Evolutionary conservation across 2,797 vertebrate genomes (phyloP).

Genomic region (Myioborus miniatus): DNA sequence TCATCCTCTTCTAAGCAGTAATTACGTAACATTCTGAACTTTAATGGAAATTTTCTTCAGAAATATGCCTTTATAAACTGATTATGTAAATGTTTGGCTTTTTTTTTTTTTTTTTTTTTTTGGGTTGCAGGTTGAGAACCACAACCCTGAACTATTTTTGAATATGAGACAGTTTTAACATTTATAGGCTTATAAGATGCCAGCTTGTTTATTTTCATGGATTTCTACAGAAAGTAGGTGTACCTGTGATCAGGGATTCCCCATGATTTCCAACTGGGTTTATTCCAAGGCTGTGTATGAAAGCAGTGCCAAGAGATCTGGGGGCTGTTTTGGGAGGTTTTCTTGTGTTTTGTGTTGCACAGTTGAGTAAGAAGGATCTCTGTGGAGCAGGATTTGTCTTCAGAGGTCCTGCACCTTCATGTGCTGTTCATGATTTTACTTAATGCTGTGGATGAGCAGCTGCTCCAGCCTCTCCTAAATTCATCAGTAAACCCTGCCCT

Average conservation of each 20-base stretch:
- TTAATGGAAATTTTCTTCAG: neutral
- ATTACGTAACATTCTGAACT: neutral
- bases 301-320: neutral
- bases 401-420: neutral
- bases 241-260: neutral
- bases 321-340: accelerated
- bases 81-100: neutral
- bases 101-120: neutral
- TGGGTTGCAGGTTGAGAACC: neutral
- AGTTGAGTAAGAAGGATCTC: neutral
- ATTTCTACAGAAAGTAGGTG: neutral
- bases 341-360: neutral
- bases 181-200: neutral
- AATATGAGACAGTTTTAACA: neutral
- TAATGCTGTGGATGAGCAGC: neutral
- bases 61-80: neutral
- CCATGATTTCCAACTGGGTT: neutral
- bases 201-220: neutral
- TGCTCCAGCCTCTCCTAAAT: neutral
- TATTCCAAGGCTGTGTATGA: neutral
- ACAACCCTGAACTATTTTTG: neutral
- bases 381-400: neutral
- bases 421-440: neutral
- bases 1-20: neutral
- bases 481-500: neutral